These are phyloP conservation scores for Micrasema minimum DNA, from an alignment of 1,140 invertebrate species.

Conservation along the genomic window DNA sequence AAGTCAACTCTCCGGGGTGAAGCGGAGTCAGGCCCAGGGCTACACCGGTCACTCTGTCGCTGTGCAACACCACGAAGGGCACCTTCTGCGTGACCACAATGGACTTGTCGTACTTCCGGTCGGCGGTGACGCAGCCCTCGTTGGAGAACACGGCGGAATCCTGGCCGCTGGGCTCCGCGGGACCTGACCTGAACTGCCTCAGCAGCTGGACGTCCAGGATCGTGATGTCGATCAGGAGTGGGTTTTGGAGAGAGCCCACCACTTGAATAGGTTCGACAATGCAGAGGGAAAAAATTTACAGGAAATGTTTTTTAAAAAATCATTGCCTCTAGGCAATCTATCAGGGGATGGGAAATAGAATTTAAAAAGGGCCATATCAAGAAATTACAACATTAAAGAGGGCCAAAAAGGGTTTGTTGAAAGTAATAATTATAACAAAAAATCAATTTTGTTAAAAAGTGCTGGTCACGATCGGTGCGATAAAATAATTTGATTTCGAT, in stretches of 20 bases:
- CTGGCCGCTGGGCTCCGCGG: conserved; percentile 58
- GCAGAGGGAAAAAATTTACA: neutral
- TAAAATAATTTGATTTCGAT: no score
- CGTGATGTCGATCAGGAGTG: conserved; percentile 79
- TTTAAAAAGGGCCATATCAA: no score
- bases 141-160: conserved; percentile 57
- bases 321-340: no score
- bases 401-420: no score
- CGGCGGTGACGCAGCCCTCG: conserved; percentile 59
- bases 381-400: no score
- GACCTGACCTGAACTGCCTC: conserved; percentile 74
- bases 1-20: conserved; percentile 58
- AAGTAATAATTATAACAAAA: no score
- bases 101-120: conserved; percentile 58
- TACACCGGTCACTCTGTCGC: conserved; percentile 59
- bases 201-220: conserved; percentile 80
- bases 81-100: conserved; percentile 61
- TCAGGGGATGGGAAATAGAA: no score
- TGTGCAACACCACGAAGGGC: conserved; percentile 58
- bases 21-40: conserved; percentile 61
- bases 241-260: conserved; percentile 81
- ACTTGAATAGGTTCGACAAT: conserved; percentile 83
- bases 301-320: neutral
- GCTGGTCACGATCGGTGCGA: no score
- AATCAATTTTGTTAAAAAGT: no score